A percentile compares a stretch with the other conserved stretches of the same genome.
Conservation (phyloP, 2,113 vertebrate genomes). For the Alethe diademata region DNA sequence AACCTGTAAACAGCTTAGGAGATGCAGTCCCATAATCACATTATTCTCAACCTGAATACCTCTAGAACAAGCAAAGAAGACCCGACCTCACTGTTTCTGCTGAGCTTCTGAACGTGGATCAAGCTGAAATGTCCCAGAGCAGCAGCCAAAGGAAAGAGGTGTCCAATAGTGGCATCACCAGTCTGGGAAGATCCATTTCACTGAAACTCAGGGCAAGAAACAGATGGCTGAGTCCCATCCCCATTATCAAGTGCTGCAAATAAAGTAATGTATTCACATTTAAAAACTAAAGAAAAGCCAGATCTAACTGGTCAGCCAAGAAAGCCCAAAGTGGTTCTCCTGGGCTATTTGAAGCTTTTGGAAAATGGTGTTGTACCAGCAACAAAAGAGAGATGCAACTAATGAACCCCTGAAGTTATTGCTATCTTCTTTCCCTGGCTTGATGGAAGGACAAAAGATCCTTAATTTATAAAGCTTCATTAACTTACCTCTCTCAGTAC, state of each 20-base stretch:
- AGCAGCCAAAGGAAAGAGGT: not conserved
- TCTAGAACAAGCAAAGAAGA: not conserved
- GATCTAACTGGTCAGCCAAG: not conserved
- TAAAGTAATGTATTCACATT: not conserved
- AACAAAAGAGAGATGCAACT: not conserved
- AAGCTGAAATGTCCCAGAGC: not conserved
- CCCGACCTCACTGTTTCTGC: not conserved
- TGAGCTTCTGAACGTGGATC: not conserved
- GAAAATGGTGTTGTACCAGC: not conserved
- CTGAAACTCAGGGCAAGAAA: not conserved
- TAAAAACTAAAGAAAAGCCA: not conserved
- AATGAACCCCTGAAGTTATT: not conserved
- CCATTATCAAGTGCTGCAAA: not conserved
- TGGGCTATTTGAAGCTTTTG: not conserved
- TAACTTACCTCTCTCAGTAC: not conserved
- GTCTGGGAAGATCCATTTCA: not conserved
- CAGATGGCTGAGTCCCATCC: not conserved
- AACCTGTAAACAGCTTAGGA: not conserved
- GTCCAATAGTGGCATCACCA: accelerated
- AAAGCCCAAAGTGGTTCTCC: not conserved
- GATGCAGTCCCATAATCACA: not conserved
- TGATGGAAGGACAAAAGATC: not conserved
- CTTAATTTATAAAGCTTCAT: not conserved
- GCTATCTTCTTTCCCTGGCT: not conserved
- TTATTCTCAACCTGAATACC: not conserved